A percentile compares a stretch with the other conserved stretches of the same genome.
These are phyloP conservation scores for Chydorus sphaericus DNA, from an alignment of 2,888 invertebrate genomes.

Conservation along the genomic window DNA sequence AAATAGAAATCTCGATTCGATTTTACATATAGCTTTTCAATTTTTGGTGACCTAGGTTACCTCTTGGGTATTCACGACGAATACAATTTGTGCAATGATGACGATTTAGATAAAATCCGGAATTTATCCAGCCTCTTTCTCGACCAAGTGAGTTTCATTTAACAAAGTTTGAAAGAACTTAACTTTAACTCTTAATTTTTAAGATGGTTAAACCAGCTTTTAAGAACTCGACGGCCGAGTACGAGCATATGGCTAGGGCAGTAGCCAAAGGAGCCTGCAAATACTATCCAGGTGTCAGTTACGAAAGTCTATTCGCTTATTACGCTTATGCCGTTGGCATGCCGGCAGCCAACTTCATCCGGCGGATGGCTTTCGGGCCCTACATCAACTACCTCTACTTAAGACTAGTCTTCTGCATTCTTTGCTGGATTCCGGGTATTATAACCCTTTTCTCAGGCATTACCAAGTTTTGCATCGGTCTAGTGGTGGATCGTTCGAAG, in stretches of 20 bases:
- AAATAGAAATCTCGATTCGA: not conserved
- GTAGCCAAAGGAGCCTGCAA: constrained; percentile 26
- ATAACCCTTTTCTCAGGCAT: not conserved
- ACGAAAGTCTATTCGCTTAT: constrained; percentile 22
- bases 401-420: constrained; percentile 4
- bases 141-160: constrained; percentile 17
- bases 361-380: constrained; percentile 5
- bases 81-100: constrained; percentile 35
- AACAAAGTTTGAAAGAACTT: not conserved
- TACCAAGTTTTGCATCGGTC: not conserved
- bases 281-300: constrained; percentile 24
- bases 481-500: constrained; percentile 2
- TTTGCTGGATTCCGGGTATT: constrained; percentile 8
- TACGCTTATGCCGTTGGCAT: constrained; percentile 22
- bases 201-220: constrained; percentile 28
- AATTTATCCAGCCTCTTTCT: constrained; percentile 25
- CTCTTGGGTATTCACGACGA: constrained; percentile 68
- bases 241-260: constrained; percentile 32
- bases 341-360: constrained; percentile 1
- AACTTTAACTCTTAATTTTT: not conserved
- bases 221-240: constrained; percentile 25
- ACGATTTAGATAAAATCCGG: constrained; percentile 26
- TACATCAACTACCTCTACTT: constrained; percentile 5
- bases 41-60: constrained; percentile 37
- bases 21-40: not conserved